Evolutionary conservation across 92 coral and sea anemone genomes (phyloP).

Genomic region (Zoanthus solanderi): DNA sequence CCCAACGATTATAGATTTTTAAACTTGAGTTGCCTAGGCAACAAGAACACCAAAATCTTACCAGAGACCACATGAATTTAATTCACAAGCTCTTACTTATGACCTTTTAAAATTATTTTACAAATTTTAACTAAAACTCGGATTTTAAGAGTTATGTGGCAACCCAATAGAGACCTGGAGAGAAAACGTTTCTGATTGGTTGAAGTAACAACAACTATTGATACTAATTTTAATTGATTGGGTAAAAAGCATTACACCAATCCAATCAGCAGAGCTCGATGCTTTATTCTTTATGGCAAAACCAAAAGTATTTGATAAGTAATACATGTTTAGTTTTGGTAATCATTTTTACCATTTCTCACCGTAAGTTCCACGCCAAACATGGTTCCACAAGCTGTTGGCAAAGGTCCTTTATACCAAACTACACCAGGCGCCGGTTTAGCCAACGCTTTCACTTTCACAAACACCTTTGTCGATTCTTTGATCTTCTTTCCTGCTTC

Average conservation of each 20-base stretch:
- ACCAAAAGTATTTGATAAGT: not conserved
- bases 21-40: too few species aligned
- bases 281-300: not conserved
- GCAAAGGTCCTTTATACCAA: conserved; percentile 74
- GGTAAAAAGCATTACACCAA: too few species aligned
- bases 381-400: conserved; percentile 63
- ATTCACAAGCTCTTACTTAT: too few species aligned
- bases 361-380: conserved; percentile 85
- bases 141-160: too few species aligned
- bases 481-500: conserved; percentile 53
- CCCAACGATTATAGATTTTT: not conserved
- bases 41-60: too few species aligned
- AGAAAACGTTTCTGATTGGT: too few species aligned
- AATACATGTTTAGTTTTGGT: not conserved
- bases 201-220: too few species aligned
- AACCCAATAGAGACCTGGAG: too few species aligned
- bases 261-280: not conserved
- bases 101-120: too few species aligned
- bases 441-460: conserved; percentile 52
- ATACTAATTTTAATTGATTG: too few species aligned
- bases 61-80: too few species aligned
- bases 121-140: too few species aligned
- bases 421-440: conserved; percentile 67
- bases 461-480: conserved; percentile 60
- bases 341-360: not conserved